Base-by-base conservation (phyloP, 2,797 vertebrate species). In the Chelidonichthys spinosus region DNA sequence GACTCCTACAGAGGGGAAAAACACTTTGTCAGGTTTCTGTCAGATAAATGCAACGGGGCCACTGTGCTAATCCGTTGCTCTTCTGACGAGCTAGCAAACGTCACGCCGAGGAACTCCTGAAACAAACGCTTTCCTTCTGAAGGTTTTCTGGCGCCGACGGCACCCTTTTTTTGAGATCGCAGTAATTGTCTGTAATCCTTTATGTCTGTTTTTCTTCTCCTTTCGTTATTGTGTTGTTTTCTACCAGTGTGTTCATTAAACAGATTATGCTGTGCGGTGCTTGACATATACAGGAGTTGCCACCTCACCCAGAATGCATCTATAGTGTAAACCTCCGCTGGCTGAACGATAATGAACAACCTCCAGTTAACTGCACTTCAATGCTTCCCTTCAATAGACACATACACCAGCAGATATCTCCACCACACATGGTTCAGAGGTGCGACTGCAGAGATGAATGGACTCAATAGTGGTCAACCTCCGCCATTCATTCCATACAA, bases 41-140 rank as follows among this genome's bases (percentile, higher is more conserved):
- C 78, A 83, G 79, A 85, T 74, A 63, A 81, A 85, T 63, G n/a
- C 37, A 78, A 74, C 11, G 2, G 70, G 84, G 76, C 76, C 70
- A 49, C 73, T 71, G 78, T 67, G 47, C 49, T 82, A 73, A 81
- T 71, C 50, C 75, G 77, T 33, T 5, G 52, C 1, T 7, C 65
- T 36, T 67, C 39, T 82, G 64, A 85, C 63, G 4, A 50, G 55
- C 32, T 25, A 25, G 50, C 15, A 69, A 14, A 8, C 7, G 37
- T 81, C 65, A 63, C 63, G 61, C 37, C 33, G 61, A 81, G 62
- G 63, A 63, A 33, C 55, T 72, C n/a, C 50, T 47, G 18, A 36
- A 74, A 61, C 47, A 63, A 69, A 66, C 39, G 1, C 42, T 64
- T 17, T 35, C 74, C 0, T 72, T 71, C 39, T 42, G 54, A 46